phyloP scores from a whole-genome alignment of 2,797 vertebrate genomes.

The Enoplosus armatus region DNA sequence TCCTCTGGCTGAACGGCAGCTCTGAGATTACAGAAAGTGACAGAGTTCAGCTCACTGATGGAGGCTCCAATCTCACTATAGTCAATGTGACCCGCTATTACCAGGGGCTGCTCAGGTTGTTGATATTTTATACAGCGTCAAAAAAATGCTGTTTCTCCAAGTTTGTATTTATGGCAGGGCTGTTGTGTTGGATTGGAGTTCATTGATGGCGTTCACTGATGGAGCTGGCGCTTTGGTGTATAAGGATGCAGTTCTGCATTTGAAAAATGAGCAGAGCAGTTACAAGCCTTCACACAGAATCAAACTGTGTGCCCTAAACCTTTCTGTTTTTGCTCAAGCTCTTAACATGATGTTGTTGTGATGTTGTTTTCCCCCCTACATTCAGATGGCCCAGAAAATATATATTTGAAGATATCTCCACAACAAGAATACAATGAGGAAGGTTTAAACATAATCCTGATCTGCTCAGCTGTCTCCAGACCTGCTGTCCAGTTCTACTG shows the following conservation, averaged over 20 bases:
- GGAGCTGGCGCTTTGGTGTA: too few relatives aligned
- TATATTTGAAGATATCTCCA: not conserved
- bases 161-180: too few relatives aligned
- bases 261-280: too few relatives aligned
- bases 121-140: too few relatives aligned
- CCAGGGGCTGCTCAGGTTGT: constrained; percentile 52
- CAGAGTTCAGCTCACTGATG: constrained; percentile 46
- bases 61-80: constrained; percentile 55
- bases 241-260: too few relatives aligned
- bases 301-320: too few relatives aligned
- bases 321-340: too few relatives aligned
- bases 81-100: constrained; percentile 55
- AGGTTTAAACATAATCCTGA: constrained; percentile 56
- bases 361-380: not conserved
- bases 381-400: constrained; percentile 69
- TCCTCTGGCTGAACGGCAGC: constrained; percentile 70
- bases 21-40: constrained; percentile 48
- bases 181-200: too few relatives aligned
- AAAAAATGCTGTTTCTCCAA: too few relatives aligned
- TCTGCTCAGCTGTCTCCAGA: constrained; percentile 66
- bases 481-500: constrained; percentile 57
- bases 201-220: too few relatives aligned
- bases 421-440: not conserved
- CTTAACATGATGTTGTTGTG: too few relatives aligned
- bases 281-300: too few relatives aligned